Base-by-base conservation (phyloP, 2,113 vertebrate genomes). In the Onychostoma macrolepis region DNA sequence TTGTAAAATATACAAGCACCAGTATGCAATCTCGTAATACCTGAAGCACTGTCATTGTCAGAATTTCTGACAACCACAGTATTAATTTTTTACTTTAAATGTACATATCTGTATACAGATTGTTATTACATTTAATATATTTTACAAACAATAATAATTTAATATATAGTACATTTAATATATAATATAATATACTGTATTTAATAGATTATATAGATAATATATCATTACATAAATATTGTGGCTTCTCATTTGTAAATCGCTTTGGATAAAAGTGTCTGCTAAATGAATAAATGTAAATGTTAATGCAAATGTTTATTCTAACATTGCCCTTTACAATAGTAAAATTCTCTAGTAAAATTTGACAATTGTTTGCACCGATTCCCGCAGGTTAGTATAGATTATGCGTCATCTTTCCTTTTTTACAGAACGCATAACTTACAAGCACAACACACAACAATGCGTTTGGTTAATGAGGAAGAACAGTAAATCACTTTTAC, bases 401-500 rank as follows among this genome's bases (percentile, higher is more conserved):
- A 76, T 24, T 71, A 48, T 4, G 58, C 33, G 50, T 43, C 72
- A 81, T 19, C 15, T 38, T 69, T 81, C 26, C 43, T 63, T 19
- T 38, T 50, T 83, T 48, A 36, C 33, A 12, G 26, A 58, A 56
- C 56, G 28, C 71, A 11, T 74, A 19, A 71, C 17, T 38, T 33
- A 15, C 36, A 36, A 30, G 61, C 75, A 48, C 82, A 71, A 74
- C 50, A 58, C 72, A 48, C 28, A 38, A 63, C 24, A 10, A 24
- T 63, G 36, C 74, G 56, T 86, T 84, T 63, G 56, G 67, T 61
- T 41, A 41, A 24, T n/a, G 19, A 76, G 38, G 58, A 89, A 41
- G 36, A 87, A 87, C 33, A 75, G 8, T 69, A 84, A 74, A 4
- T 30, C 45, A 72, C 72, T 38, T n/a, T 58, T 38, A 36, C 2